Conservation (phyloP, 2,797 vertebrate genomes). For the Brachyalestes nurse region DNA sequence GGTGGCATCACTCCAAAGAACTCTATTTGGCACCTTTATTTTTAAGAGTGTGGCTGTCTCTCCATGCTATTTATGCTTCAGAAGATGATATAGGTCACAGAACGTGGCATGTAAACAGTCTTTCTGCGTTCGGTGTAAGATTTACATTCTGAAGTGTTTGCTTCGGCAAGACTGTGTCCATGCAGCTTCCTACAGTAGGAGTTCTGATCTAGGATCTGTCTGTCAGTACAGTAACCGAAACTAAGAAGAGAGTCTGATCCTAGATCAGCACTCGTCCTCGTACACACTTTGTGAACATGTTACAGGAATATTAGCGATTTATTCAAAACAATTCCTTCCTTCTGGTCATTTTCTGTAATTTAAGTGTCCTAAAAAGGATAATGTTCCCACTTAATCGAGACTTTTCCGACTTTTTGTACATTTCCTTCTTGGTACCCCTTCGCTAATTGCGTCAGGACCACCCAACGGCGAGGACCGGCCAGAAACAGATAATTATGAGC, state of each 20-base stretch:
- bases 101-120: constrained; percentile 44
- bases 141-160: constrained; percentile 20
- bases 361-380: not conserved
- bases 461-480: not conserved
- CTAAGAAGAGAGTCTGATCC: not conserved
- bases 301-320: not conserved
- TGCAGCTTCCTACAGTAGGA: not conserved
- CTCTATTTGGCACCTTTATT: not conserved
- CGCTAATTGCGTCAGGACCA: constrained; percentile 19
- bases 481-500: constrained; percentile 3
- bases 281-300: not conserved
- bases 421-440: constrained; percentile 11
- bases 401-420: not conserved
- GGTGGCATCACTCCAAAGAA: not conserved
- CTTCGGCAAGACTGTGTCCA: not conserved
- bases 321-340: not conserved
- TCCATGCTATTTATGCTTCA: constrained; percentile 31
- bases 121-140: constrained; percentile 26
- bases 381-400: not conserved
- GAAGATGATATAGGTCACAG: constrained; percentile 28
- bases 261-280: not conserved
- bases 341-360: not conserved
- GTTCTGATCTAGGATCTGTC: not conserved
- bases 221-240: not conserved
- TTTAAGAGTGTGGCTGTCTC: not conserved